These are phyloP conservation scores for Pangasius krempfi DNA, from an alignment of 2,797 vertebrate species.

Conservation along the genomic window DNA sequence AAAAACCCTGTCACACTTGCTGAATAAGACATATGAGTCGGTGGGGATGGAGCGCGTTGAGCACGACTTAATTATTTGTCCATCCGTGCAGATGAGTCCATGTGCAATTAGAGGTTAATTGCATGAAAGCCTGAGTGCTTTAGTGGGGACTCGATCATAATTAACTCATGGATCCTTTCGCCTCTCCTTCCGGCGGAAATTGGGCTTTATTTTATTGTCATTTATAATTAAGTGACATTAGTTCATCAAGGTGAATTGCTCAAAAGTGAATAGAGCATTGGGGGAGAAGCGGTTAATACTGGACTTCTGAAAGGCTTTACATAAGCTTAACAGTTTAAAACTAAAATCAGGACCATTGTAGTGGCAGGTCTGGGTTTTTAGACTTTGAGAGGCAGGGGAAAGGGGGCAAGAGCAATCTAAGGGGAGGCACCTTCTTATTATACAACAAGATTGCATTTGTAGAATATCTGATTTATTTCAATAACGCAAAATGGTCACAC, in stretches of 20 bases:
- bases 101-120: constrained; percentile 77
- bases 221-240: not conserved
- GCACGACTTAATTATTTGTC: constrained; percentile 69
- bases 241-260: constrained; percentile 4
- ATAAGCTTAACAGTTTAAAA: not conserved
- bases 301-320: not conserved
- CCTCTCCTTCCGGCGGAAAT: constrained; percentile 62
- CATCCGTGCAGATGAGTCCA: constrained; percentile 68
- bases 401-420: not conserved
- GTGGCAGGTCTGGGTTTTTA: not conserved
- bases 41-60: constrained; percentile 22
- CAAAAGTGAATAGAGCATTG: not conserved
- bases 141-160: constrained; percentile 65
- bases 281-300: not conserved
- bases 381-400: not conserved
- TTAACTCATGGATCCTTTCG: constrained; percentile 60
- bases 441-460: not conserved
- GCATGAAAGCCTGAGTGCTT: constrained; percentile 65
- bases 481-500: not conserved
- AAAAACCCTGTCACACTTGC: constrained; percentile 18
- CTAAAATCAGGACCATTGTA: not conserved
- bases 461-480: not conserved
- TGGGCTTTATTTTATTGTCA: constrained; percentile 67
- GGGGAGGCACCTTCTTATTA: not conserved
- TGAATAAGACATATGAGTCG: constrained; percentile 52